Evolutionary conservation across 2,113 vertebrate species (phyloP), one percentile per base, ranked within the genome.

Genomic region (Brachypodius melanocephalos): DNA sequence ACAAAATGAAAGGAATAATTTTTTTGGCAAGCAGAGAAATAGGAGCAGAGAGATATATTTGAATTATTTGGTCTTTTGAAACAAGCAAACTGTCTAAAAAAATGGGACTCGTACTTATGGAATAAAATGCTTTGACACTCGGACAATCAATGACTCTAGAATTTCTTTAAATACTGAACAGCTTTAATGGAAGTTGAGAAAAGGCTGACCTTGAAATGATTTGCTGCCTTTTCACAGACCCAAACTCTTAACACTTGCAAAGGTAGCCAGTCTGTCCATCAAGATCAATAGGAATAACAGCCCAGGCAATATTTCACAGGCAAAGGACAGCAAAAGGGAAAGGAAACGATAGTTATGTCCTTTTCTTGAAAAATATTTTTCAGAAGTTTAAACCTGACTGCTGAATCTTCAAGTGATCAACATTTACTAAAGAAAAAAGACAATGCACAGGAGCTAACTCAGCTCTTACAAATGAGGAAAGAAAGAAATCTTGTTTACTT

Each of bases 121-220:
- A 14, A 61, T 73, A 69, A 81, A 81, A 74, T 43, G 7, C 77
- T 88, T 78, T 81, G 65, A 66, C 54, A 31, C 15, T 76, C 63
- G 74, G 49, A 84, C 43, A 63, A 87, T 84, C 68, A 38, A 69
- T 81, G 28, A 25, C 34, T 78, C 36, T 7, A 90, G 82, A 85
- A 90, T 90, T 85, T 61, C 72, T 81, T 90, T 85, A 87, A 91
- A 81, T 73, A 57, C 36, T 52, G 65, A 89, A 40, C 14, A 81
- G n/a, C 45, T 77, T 48, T 69, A 84, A 87, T 24, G 10, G 40
- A 52, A 36, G 16, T 52, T 73, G 31, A 54, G 65, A 81, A 73
- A 72, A 80, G 2, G 17, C 32, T 61, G 77, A 88, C 49, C 89
- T 92, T 85, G 73, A 85, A 90, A 74, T 52, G 5, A 85, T 85